Conservation (phyloP, 2,113 vertebrate species). For the Oxyruncus cristatus region DNA sequence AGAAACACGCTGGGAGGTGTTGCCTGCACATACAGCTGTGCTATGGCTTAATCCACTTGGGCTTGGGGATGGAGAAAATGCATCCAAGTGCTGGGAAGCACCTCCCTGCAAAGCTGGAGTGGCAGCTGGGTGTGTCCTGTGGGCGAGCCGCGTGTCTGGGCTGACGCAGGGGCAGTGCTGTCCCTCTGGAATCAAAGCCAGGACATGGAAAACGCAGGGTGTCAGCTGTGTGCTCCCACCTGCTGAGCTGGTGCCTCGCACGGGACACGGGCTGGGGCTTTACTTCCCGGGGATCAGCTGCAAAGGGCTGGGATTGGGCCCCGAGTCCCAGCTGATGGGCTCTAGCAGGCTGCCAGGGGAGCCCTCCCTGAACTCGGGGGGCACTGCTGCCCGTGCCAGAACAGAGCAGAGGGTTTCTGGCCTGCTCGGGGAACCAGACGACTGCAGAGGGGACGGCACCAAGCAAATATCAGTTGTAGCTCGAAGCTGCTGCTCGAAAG, state of each 20-base stretch:
- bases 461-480: accelerated
- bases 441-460: not conserved
- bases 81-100: accelerated
- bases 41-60: not conserved
- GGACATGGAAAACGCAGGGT: not conserved
- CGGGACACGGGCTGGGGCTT: not conserved
- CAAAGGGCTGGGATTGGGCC: not conserved
- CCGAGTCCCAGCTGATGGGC: not conserved
- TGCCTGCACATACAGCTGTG: not conserved
- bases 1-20: accelerated
- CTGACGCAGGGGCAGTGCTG: accelerated
- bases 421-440: not conserved
- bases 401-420: not conserved
- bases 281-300: not conserved
- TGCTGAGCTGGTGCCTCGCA: not conserved
- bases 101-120: not conserved
- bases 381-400: not conserved
- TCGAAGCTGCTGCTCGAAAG: too few relatives aligned
- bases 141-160: accelerated
- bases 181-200: not conserved
- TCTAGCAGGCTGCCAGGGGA: not conserved
- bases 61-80: not conserved
- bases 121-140: accelerated
- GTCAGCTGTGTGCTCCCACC: not conserved
- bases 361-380: too few relatives aligned